A percentile compares a stretch with the other conserved stretches of the same genome.
Evolutionary conservation across 2,113 vertebrate genomes (phyloP).

Genomic region (Hipposideros armiger): DNA sequence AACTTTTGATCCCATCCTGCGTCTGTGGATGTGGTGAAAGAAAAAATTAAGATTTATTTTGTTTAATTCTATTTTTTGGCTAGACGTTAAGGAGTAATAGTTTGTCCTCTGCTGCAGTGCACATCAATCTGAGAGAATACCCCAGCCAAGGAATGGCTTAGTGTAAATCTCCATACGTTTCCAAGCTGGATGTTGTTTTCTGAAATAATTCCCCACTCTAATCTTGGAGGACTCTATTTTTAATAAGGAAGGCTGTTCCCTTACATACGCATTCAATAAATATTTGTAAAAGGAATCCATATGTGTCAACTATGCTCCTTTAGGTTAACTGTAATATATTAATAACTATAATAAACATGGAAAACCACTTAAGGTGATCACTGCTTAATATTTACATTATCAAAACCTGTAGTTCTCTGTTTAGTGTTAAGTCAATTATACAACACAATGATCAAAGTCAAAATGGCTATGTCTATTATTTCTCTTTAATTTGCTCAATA

Average conservation of each 20-base stretch:
- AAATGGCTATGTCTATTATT: background rate
- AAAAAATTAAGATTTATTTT: background rate
- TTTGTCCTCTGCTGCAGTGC: background rate
- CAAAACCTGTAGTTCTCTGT: slow-evolving; percentile 25
- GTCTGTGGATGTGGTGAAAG: background rate
- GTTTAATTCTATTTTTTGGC: background rate
- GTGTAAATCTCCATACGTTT: background rate
- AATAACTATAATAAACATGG: background rate
- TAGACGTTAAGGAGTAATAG: background rate
- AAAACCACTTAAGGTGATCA: slow-evolving; percentile 5
- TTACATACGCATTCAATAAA: background rate
- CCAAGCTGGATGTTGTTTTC: background rate
- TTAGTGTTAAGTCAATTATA: slow-evolving; percentile 40
- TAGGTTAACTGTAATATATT: background rate
- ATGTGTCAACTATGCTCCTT: background rate
- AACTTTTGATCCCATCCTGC: background rate
- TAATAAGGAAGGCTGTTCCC: background rate
- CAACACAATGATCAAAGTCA: background rate
- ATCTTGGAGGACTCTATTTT: background rate
- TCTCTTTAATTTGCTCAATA: slow-evolving; percentile 40
- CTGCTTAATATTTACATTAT: slow-evolving; percentile 25
- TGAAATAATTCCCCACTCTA: slow-evolving; percentile 33
- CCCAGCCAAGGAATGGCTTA: background rate
- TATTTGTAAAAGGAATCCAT: slow-evolving; percentile 20
- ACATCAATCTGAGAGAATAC: background rate